Conservation (phyloP, 2,888 invertebrate species). For the Cantharis rufa region DNA sequence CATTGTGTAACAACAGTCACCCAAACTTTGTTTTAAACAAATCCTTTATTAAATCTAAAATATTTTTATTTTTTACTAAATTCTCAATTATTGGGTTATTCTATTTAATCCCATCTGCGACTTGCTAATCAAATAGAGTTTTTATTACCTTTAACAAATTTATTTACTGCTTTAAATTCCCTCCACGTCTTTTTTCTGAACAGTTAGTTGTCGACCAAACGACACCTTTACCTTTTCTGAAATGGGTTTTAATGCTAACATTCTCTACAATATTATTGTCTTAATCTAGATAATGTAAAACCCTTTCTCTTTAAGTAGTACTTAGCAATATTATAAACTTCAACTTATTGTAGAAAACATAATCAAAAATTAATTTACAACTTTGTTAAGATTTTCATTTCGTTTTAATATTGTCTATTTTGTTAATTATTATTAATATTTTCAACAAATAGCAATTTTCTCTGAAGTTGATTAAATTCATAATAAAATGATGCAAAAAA, state of each 20-base stretch:
- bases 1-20: slow-evolving; percentile 16
- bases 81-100: slow-evolving; percentile 43
- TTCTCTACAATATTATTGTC: not conserved
- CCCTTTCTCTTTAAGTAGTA: not conserved
- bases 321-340: not conserved
- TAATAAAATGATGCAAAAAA: not conserved
- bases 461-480: not conserved
- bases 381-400: not conserved
- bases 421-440: not conserved
- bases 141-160: slow-evolving; percentile 23
- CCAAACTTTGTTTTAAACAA: not conserved
- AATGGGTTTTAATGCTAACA: slow-evolving; percentile 4
- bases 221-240: slow-evolving; percentile 10
- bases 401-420: not conserved
- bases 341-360: not conserved
- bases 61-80: slow-evolving; percentile 29
- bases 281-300: slow-evolving; percentile 3
- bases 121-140: slow-evolving; percentile 21
- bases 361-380: not conserved
- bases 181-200: slow-evolving; percentile 13
- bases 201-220: slow-evolving; percentile 19
- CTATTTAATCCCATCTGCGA: slow-evolving; percentile 35
- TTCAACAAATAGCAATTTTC: not conserved
- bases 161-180: slow-evolving; percentile 27
- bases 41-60: not conserved